phyloP scores from a whole-genome alignment of 2,113 vertebrate genomes.

The Hyperopisus bebe region DNA sequence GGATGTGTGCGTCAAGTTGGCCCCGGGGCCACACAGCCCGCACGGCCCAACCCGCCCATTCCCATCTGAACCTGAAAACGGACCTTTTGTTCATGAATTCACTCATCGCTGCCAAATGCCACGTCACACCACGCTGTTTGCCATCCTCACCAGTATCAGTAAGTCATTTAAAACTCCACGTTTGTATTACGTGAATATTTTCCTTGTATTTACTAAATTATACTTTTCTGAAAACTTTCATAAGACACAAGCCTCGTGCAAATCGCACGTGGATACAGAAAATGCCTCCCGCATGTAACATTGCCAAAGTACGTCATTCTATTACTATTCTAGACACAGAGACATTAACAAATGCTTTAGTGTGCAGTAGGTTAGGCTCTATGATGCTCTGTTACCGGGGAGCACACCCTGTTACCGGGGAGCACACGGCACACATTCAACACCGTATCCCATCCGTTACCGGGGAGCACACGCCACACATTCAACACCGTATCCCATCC shows the following conservation, averaged over 20 bases:
- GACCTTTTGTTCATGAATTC: background rate
- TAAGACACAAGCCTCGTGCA: background rate
- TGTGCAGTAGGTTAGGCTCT: no score
- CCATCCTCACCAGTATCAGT: background rate
- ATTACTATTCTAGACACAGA: no score
- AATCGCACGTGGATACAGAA: background rate
- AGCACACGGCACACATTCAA: no score
- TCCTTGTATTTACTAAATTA: background rate
- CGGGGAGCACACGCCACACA: no score
- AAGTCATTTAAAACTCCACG: background rate
- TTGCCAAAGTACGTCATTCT: no score
- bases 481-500: no score
- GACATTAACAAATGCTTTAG: no score
- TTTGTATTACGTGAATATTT: background rate
- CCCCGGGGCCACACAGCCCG: background rate
- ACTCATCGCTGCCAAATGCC: background rate
- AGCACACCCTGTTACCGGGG: no score
- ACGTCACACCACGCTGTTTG: background rate
- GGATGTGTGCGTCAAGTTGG: background rate
- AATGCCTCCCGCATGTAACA: background rate
- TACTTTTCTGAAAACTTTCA: background rate
- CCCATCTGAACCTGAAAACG: background rate
- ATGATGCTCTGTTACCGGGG: no score
- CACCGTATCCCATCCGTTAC: no score
- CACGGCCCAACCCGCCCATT: no score